A percentile compares a stretch with the other conserved stretches of the same genome.
phyloP scores from a whole-genome alignment of 2,113 vertebrate genomes.

The Hepsetus odoe region DNA sequence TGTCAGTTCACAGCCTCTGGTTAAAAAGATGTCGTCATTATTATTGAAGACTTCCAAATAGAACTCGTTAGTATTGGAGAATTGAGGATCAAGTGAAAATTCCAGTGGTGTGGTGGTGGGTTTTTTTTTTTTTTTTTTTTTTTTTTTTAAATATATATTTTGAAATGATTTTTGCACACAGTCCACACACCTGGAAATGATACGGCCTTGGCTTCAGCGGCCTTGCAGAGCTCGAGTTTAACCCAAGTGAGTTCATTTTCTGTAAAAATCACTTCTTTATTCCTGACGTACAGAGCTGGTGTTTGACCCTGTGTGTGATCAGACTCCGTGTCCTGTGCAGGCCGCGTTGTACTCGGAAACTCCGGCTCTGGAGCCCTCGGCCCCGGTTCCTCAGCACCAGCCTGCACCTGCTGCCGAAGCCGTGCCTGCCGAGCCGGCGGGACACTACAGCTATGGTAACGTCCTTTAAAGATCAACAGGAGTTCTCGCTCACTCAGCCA shows the following conservation, averaged over 20 bases:
- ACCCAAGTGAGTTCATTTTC: slow-evolving; percentile 59
- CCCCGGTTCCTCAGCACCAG: slow-evolving; percentile 52
- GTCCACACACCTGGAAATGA: slow-evolving; percentile 8
- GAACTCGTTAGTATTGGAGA: no score
- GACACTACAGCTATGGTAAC: slow-evolving; percentile 69
- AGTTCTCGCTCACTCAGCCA: no score
- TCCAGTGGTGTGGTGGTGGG: no score
- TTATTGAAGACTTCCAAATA: no score
- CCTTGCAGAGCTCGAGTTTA: slow-evolving; percentile 51
- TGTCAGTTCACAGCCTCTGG: no score
- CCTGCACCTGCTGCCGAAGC: slow-evolving; percentile 31
- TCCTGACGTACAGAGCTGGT: no score
- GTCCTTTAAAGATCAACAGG: background rate
- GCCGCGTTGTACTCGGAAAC: slow-evolving; percentile 57
- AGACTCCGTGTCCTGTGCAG: no score
- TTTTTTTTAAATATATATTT: background rate
- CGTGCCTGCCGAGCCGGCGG: no score
- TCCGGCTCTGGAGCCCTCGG: slow-evolving; percentile 47
- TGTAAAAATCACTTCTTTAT: background rate
- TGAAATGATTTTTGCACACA: background rate
- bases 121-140: no score
- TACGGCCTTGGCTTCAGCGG: slow-evolving; percentile 41
- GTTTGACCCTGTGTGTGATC: no score
- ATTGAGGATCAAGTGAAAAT: no score
- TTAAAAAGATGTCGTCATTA: no score